Conservation (phyloP, 2,888 invertebrate species). For the Lissocephala sabroskyi region DNA sequence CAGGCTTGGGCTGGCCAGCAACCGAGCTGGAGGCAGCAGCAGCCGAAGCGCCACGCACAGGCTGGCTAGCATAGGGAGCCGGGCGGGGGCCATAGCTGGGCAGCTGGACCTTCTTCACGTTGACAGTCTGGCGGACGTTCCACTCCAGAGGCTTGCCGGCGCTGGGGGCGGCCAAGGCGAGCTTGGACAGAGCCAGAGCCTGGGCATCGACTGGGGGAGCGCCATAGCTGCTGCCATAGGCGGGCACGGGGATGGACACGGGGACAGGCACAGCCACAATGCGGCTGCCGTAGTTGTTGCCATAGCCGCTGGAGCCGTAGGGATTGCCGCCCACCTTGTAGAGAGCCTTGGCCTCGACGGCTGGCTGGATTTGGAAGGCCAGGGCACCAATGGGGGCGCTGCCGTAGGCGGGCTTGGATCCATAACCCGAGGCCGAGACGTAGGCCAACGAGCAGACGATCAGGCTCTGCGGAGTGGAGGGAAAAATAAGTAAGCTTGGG, state of each 20-base stretch:
- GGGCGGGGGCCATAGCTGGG: slow-evolving; percentile 15
- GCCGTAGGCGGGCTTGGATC: slow-evolving; percentile 20
- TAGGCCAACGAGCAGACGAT: slow-evolving; percentile 47
- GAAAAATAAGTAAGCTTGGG: slow-evolving; percentile 3
- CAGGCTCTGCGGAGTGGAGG: slow-evolving; percentile 33
- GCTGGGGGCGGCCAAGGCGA: slow-evolving; percentile 40
- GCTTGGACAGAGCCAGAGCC: slow-evolving; percentile 42
- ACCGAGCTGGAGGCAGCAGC: slow-evolving; percentile 57
- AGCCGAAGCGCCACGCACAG: slow-evolving; percentile 33
- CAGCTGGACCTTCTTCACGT: neutral
- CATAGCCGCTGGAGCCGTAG: slow-evolving; percentile 19
- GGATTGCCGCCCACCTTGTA: slow-evolving; percentile 27
- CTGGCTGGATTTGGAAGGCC: slow-evolving; percentile 53
- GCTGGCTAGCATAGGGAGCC: neutral
- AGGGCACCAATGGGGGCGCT: slow-evolving; percentile 34
- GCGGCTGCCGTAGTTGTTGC: slow-evolving; percentile 23
- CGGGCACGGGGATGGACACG: neutral
- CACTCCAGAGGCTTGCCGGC: slow-evolving; percentile 35
- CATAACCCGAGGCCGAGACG: slow-evolving; percentile 36
- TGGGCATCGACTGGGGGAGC: slow-evolving; percentile 39
- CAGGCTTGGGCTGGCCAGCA: slow-evolving; percentile 10
- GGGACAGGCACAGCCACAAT: slow-evolving; percentile 32
- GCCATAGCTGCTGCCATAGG: slow-evolving; percentile 27
- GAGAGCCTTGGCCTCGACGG: slow-evolving; percentile 41
- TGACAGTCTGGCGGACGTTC: slow-evolving; percentile 18